These are phyloP conservation scores for Urocolius indicus DNA, from an alignment of 2,113 vertebrate species.

Conservation along the genomic window DNA sequence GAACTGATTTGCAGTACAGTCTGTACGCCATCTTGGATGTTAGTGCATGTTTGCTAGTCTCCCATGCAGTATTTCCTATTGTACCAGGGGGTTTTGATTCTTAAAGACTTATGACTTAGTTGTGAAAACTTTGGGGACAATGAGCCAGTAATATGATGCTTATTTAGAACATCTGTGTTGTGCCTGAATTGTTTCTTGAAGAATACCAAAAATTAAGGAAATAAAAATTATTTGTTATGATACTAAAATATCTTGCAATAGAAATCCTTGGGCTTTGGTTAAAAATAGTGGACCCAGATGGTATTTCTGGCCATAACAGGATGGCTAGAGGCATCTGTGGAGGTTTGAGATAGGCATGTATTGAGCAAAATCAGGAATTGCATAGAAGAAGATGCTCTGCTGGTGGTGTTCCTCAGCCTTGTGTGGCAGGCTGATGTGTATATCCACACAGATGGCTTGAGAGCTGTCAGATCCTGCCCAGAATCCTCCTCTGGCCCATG, in stretches of 20 bases:
- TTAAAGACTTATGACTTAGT: background rate
- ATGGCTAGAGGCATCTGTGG: background rate
- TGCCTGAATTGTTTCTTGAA: background rate
- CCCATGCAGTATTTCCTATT: background rate
- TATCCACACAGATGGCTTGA: background rate
- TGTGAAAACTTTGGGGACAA: background rate
- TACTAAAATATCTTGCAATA: background rate
- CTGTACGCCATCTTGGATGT: fast-evolving
- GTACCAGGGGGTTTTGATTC: background rate
- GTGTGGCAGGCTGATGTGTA: fast-evolving
- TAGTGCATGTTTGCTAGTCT: background rate
- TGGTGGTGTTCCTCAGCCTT: background rate
- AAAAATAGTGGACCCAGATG: background rate
- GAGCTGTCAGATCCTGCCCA: background rate
- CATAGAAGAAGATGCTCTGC: background rate
- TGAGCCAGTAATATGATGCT: background rate
- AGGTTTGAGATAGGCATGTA: background rate
- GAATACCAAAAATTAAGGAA: background rate
- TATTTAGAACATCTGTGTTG: background rate
- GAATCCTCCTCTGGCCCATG: background rate
- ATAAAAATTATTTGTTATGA: background rate
- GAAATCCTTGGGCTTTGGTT: background rate
- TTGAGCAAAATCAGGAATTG: background rate
- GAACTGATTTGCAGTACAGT: background rate
- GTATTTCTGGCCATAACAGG: background rate